These are phyloP conservation scores for Apotomis betuletana DNA, from an alignment of 2,888 invertebrate genomes.

Conservation along the genomic window DNA sequence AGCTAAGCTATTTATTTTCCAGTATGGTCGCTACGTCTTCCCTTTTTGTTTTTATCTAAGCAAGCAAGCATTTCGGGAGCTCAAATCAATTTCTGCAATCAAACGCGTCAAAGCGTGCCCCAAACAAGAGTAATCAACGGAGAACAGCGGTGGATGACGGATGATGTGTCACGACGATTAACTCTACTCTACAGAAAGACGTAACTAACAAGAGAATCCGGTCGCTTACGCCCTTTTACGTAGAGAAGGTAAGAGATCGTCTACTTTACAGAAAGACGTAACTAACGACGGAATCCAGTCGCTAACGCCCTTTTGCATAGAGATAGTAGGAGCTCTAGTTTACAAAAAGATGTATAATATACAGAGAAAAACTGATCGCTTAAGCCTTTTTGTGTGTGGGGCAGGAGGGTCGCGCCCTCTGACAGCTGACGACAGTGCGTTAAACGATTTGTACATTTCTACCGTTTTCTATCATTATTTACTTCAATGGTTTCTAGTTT, in stretches of 20 bases:
- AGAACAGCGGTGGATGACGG: slow-evolving; percentile 21
- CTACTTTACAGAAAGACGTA: neutral
- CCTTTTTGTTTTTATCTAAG: too few species aligned
- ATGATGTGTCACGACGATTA: slow-evolving; percentile 21
- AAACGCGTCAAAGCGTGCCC: slow-evolving; percentile 22
- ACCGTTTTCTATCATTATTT: slow-evolving; percentile 8
- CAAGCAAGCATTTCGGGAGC: neutral
- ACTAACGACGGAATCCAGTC: neutral
- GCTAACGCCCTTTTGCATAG: neutral
- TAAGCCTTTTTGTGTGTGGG: neutral
- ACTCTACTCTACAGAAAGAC: neutral
- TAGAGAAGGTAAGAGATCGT: neutral
- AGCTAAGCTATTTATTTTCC: too few species aligned
- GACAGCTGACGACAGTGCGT: slow-evolving; percentile 14
- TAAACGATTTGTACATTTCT: slow-evolving; percentile 14
- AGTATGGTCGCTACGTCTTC: too few species aligned
- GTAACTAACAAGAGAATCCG: neutral
- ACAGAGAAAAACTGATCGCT: neutral
- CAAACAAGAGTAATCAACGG: slow-evolving; percentile 26
- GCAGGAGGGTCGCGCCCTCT: slow-evolving; percentile 19
- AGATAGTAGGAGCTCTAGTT: neutral
- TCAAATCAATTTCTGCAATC: slow-evolving; percentile 26
- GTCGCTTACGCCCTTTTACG: neutral
- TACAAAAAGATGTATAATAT: neutral
- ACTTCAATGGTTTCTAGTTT: neutral